phyloP scores from a whole-genome alignment of 2,888 invertebrate species.

The Scaeva pyrastri region DNA sequence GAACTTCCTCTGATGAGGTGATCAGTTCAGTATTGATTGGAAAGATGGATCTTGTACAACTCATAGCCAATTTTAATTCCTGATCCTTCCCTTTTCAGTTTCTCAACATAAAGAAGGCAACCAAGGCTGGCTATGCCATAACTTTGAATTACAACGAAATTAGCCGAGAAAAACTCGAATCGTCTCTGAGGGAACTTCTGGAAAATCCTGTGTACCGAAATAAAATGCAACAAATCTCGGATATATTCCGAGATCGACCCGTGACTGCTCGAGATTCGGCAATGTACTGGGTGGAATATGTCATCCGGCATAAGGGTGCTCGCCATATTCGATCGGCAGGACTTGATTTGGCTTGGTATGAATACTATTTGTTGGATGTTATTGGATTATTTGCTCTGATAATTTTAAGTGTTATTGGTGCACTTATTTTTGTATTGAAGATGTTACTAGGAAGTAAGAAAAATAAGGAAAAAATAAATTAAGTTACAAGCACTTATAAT shows the following conservation, averaged over 20 bases:
- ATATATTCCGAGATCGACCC: conserved; percentile 83
- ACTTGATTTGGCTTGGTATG: conserved; percentile 82
- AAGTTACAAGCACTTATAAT: neutral
- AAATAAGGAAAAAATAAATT: conserved; percentile 22
- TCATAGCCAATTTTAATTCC: neutral
- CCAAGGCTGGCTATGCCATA: conserved; percentile 82
- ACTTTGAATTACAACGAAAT: conserved; percentile 81
- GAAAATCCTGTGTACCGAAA: conserved; percentile 81
- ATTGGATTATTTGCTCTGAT: conserved; percentile 76
- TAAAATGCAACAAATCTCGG: conserved; percentile 80
- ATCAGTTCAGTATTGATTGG: too few relatives aligned
- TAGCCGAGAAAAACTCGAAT: conserved; percentile 78
- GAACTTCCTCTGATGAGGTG: too few relatives aligned
- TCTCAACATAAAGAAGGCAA: conserved; percentile 82
- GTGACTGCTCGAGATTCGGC: conserved; percentile 81
- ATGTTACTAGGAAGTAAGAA: conserved; percentile 2
- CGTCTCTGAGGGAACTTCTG: conserved; percentile 82
- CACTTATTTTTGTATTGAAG: neutral
- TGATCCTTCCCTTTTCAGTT: conserved; percentile 77
- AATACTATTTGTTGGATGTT: conserved; percentile 83
- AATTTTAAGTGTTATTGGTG: conserved; percentile 76
- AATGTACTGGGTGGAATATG: conserved; percentile 84
- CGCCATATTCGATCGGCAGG: conserved; percentile 82
- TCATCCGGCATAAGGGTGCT: conserved; percentile 83
- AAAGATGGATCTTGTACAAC: too few relatives aligned